Percentiles rank a stretch among this genome's conserved stretches.
phyloP scores from a whole-genome alignment of 2,113 vertebrate genomes.

The Bubalus kerabau region DNA sequence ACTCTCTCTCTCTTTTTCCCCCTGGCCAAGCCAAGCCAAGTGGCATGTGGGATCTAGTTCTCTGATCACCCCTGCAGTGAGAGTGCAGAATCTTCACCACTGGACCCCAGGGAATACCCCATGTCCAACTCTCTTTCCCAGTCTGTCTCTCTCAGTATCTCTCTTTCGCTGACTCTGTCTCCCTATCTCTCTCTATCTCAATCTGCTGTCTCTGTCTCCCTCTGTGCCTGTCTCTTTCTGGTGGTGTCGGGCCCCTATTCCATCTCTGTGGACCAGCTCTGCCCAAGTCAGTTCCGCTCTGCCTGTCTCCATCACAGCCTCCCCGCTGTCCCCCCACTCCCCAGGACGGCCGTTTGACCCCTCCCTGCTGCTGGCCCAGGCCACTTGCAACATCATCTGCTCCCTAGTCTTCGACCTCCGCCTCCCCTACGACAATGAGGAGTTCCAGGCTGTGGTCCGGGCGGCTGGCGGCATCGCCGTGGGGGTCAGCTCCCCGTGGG shows the following conservation, averaged over 20 bases:
- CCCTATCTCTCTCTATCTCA: neutral
- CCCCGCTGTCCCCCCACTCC: neutral
- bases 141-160: neutral
- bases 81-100: neutral
- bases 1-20: neutral
- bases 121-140: too few relatives aligned
- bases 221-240: neutral
- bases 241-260: neutral
- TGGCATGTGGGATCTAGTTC: neutral
- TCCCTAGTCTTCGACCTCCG: constrained; percentile 57
- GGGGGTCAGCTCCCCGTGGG: constrained; percentile 28
- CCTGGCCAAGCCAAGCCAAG: neutral
- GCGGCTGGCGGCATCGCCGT: neutral
- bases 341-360: constrained; percentile 64
- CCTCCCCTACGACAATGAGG: constrained; percentile 65
- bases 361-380: constrained; percentile 60
- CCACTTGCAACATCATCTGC: constrained; percentile 69
- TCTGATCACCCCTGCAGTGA: neutral
- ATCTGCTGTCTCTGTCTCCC: neutral
- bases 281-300: neutral
- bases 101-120: neutral
- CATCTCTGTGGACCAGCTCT: neutral
- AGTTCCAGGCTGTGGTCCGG: constrained; percentile 66
- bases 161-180: neutral
- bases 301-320: neutral